Evolutionary conservation across 2,888 invertebrate species (phyloP), one percentile per base, ranked within the genome.

Genomic region (Scrobipalpa costella): DNA sequence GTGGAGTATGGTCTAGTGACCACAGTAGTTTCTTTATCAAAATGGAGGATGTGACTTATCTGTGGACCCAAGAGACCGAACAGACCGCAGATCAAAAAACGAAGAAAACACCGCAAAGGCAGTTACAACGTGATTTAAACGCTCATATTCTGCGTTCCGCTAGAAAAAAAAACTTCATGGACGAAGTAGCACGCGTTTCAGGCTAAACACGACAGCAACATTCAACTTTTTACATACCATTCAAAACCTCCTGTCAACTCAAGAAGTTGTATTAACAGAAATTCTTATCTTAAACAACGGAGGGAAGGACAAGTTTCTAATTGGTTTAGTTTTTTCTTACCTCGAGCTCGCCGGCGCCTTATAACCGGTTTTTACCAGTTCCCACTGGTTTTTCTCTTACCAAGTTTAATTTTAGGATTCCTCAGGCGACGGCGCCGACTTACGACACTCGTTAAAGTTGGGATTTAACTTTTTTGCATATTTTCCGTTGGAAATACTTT

Each of bases 241-340:
- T 27, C 27, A 11, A 11, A 13, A 3, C 13, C 40, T 40, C 40
- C 5, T 3, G 40, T 40, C 40, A 40, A 40, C 9, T 40, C 13
- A 40, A 13, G 40, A 13, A 49, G 17, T 19, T 17, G 49, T 50
- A 21, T 3, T 50, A 17, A 50, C 19, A 17, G 50, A 50, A 21
- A 50, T 19, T 21, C 21, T 50, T 44, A 9, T 50, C 15, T 11
- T 11, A 50, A 50, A 8, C 9, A 50, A 19, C 49, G 15, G 17
- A 7, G 50, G 17, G 50, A 50, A 7, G 15, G 55, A 55, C 55
- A 55, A 55, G 55, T 55, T 55, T 55, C 27, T 55, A 55, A 55
- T 55, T 55, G 27, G 55, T 55, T 55, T 55, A 55, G 55, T 55
- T 55, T 55, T 27, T 13, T 52, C 55, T 27, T 50, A 50, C 55